These are phyloP conservation scores for Sardina pilchardus DNA, from an alignment of 2,113 vertebrate genomes.

Conservation along the genomic window DNA sequence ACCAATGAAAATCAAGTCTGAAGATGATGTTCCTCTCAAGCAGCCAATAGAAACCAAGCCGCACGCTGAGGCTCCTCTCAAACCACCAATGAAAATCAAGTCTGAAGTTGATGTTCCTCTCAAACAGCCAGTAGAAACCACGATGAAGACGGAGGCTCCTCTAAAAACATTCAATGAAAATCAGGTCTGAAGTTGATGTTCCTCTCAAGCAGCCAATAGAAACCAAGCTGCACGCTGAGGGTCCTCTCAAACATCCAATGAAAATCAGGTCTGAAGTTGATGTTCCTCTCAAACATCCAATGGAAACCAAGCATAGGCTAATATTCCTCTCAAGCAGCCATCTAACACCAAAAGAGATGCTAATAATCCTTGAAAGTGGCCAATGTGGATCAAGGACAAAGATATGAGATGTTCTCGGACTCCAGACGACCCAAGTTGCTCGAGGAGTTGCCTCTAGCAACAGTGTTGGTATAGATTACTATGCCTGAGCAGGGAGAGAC, in stretches of 20 bases:
- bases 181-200: not conserved
- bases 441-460: not conserved
- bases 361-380: not conserved
- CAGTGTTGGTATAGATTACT: not conserved
- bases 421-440: not conserved
- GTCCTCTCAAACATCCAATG: not conserved
- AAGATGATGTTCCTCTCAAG: not conserved
- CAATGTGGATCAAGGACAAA: not conserved
- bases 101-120: not conserved
- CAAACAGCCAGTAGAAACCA: not conserved
- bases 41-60: not conserved
- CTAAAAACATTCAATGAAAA: not conserved
- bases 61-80: not conserved
- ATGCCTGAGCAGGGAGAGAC: not conserved
- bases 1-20: not conserved
- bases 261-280: not conserved
- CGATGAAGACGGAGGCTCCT: not conserved
- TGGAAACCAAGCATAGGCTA: not conserved
- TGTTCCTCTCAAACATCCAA: not conserved
- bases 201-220: not conserved
- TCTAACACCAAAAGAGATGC: not conserved
- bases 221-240: not conserved
- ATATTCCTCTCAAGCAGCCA: not conserved
- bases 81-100: not conserved
- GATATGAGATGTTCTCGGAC: not conserved